Evolutionary conservation across 2,888 invertebrate species (phyloP).

Genomic region (Petrophora chlorosata): DNA sequence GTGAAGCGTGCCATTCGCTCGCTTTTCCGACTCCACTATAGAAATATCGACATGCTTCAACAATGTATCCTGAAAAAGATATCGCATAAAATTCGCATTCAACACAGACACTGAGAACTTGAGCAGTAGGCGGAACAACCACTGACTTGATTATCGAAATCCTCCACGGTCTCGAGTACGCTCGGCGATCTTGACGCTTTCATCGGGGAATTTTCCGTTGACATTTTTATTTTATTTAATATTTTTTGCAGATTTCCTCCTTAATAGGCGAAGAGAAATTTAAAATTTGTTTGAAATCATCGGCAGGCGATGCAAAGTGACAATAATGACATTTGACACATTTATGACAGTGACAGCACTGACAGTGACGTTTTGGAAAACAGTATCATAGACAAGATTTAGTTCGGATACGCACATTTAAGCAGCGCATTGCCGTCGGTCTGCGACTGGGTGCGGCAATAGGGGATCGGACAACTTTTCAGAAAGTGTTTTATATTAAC

Average conservation of each 20-base stretch:
- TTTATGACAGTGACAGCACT: background rate
- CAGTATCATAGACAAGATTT: background rate
- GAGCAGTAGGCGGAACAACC: conserved; percentile 65
- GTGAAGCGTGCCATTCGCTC: conserved; percentile 89
- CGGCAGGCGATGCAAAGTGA: conserved; percentile 7
- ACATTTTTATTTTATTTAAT: conserved; percentile 49
- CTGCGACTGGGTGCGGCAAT: no score
- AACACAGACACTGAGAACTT: conserved; percentile 25
- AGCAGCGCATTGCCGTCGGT: no score
- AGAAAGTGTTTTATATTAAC: no score
- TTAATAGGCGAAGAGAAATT: conserved; percentile 5
- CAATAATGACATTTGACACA: conserved; percentile 4
- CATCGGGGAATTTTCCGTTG: conserved; percentile 60
- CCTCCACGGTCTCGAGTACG: conserved; percentile 63
- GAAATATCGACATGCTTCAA: conserved; percentile 89
- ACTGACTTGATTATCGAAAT: conserved; percentile 70
- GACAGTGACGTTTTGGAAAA: no score
- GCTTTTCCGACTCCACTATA: conserved; percentile 90
- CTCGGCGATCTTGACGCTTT: conserved; percentile 61
- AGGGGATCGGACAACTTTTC: no score
- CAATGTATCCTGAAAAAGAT: conserved; percentile 83
- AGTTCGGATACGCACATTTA: conserved; percentile 1
- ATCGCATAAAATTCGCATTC: conserved; percentile 24
- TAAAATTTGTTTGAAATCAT: conserved; percentile 23
- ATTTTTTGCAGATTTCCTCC: conserved; percentile 4